Evolutionary conservation across 1,140 invertebrate genomes (phyloP).

Genomic region (Hyles euphorbiae): DNA sequence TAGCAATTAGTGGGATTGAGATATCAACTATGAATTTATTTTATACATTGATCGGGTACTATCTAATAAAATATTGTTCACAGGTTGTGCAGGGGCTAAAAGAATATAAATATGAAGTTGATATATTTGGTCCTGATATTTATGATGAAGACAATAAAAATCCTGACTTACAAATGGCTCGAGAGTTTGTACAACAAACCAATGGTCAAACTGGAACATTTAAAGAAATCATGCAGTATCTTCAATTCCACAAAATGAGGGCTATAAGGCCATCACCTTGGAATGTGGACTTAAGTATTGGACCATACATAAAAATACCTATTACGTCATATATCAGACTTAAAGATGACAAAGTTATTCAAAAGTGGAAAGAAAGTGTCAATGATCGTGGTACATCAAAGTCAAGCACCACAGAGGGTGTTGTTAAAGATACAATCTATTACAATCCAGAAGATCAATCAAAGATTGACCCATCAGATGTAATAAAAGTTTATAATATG

Average conservation of each 20-base stretch:
- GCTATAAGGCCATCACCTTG: conserved; percentile 42
- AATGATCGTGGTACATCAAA: conserved; percentile 49
- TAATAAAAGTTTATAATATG: conserved; percentile 59
- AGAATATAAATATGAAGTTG: conserved; percentile 52
- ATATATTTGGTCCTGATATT: conserved; percentile 62
- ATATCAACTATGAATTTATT: background rate
- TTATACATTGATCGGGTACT: background rate
- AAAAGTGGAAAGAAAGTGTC: conserved; percentile 49
- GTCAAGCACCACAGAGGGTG: conserved; percentile 41
- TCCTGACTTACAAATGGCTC: conserved; percentile 37
- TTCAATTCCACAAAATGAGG: conserved; percentile 61
- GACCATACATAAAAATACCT: conserved; percentile 66
- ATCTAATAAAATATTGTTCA: conserved; percentile 25
- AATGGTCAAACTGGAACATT: conserved; percentile 56
- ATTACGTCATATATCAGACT: conserved; percentile 58
- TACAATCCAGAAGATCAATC: conserved; percentile 55
- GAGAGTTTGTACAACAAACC: conserved; percentile 51
- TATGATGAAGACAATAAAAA: conserved; percentile 39
- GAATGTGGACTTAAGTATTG: conserved; percentile 67
- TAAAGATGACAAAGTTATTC: conserved; percentile 54
- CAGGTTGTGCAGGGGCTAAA: conserved; percentile 54
- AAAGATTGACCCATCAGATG: conserved; percentile 31
- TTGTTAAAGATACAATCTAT: conserved; percentile 40
- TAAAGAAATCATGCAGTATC: conserved; percentile 56
- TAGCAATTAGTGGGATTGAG: no score